Evolutionary conservation across 2,888 invertebrate genomes (phyloP).

Genomic region (Papilio demoleus): DNA sequence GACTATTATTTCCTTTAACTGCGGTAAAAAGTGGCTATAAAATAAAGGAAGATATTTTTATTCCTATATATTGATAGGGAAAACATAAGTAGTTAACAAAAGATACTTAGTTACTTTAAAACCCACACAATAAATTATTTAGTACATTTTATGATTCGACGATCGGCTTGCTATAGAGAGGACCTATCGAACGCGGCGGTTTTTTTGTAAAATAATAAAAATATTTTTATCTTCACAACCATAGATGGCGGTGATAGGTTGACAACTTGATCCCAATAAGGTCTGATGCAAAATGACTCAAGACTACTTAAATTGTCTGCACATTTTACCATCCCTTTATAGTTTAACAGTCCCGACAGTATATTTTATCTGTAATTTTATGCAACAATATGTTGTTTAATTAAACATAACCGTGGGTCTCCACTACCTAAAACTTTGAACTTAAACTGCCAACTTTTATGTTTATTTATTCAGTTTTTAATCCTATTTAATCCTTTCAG

Average conservation of each 20-base stretch:
- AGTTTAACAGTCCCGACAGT: not conserved
- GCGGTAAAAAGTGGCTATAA: no score
- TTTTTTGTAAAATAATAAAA: not conserved
- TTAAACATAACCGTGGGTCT: not conserved
- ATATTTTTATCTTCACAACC: not conserved
- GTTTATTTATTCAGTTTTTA: not conserved
- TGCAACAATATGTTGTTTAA: not conserved
- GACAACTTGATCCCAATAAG: constrained; percentile 7
- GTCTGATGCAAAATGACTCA: constrained; percentile 1
- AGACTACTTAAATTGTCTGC: not conserved
- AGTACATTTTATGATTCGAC: not conserved
- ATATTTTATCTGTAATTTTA: not conserved
- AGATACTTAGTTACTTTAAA: not conserved
- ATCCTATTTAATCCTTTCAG: rapidly evolving
- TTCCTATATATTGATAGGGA: no score
- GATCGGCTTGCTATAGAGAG: not conserved
- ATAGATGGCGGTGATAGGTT: not conserved
- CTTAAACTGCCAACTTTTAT: not conserved
- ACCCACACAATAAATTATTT: not conserved
- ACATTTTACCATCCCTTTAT: constrained; percentile 14
- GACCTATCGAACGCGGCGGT: not conserved
- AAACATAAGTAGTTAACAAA: no score
- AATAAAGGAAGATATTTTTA: no score
- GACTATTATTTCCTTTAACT: not conserved
- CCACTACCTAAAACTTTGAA: not conserved